Evolutionary conservation across 1,140 invertebrate genomes (phyloP), one percentile per base, ranked within the genome.

Genomic region (Palaemon carinicauda): DNA sequence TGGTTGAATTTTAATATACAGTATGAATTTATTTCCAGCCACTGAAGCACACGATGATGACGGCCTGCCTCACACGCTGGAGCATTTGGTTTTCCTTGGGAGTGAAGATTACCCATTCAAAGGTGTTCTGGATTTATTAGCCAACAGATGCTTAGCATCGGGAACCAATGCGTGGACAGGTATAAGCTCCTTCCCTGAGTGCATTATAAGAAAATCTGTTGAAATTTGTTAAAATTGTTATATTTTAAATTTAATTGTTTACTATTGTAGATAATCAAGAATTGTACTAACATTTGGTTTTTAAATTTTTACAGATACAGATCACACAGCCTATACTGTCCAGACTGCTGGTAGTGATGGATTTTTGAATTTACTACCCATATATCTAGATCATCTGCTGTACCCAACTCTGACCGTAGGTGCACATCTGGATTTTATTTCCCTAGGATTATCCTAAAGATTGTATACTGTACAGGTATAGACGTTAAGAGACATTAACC

Each of bases 41-140:
- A 98, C 97, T 17, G 96, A 98, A 93, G 96, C 96, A 0, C 93
- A 95, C 90, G 96, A 97, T 92, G 96, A 98, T 92, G 96, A 98
- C 93, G 97, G 97, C 4, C 91, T 98, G 54, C 97, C 97, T 0
- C 97, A 98, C 90, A 98, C 97, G 17, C 92, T 98, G 91, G 97
- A 98, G 90, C 97, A 98, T 92, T 93, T 98, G 10, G 94, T 98
- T 24, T 98, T 98, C 92, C 92, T 98, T 90, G 97, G 97, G 1
- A 97, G 96, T 90, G 94, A 97, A 91, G 93, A 95, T 0, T 98
- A 97, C 92, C 97, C 97, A 0, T 98, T 96, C 90, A 96, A 97
- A 92, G 96, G 97, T 17, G 94, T 98, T 74, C 92, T 98, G 60
- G 97, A 98, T 92, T 92, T 97, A 31, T 91, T 97, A 65, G 96